Base-by-base conservation (phyloP, 2,888 invertebrate species). In the Harpagoxenus sublaevis region DNA sequence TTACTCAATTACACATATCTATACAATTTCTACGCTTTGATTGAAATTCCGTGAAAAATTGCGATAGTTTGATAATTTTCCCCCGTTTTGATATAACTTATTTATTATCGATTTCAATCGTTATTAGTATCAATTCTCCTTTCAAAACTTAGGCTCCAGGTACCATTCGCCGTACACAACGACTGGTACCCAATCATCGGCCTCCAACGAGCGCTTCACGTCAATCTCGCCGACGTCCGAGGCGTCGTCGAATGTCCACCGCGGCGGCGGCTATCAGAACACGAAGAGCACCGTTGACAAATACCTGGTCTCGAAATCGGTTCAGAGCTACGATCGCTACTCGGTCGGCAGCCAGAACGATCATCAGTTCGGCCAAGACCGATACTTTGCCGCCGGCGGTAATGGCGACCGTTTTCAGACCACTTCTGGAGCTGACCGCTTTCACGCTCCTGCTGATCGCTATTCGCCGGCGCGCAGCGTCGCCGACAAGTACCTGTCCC, bases 401-500 rank as follows among this genome's bases (percentile, higher is more conserved):
- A 74, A 73, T 45, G 70, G 79, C 42, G 91, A 91, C 70, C 90
- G 93, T 65, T 93, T 92, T 73, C 79, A 81, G 18, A 78, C 90
- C 53, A 78, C 90, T 18, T 84, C 92, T 18, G 63, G 84, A 63
- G 62, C 35, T 39, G 94, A 93, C 65, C 92, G 94, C 51, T 94
- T 92, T 89, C 94, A 94, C 45, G 78, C 91, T 75, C 70, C 89
- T 82, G 62, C 92, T 74, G 95, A 94, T 74, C 92, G 94, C 39
- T 95, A 94, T 87, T 94, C 94, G 45, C 94, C 94, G 4, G 94
- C 92, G 0, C 92, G 94, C 6, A 83, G 83, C 68, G 88, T 91
- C 70, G 87, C 92, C 39, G 95, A 95, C 78, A 95, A 94, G 87
- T 94, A 94, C 82, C 91, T 94, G 28, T 94, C 95, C 0, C 83